A percentile compares a stretch with the other conserved stretches of the same genome.
Evolutionary conservation across 2,888 invertebrate species (phyloP).

Genomic region (Ochlodes sylvanus): DNA sequence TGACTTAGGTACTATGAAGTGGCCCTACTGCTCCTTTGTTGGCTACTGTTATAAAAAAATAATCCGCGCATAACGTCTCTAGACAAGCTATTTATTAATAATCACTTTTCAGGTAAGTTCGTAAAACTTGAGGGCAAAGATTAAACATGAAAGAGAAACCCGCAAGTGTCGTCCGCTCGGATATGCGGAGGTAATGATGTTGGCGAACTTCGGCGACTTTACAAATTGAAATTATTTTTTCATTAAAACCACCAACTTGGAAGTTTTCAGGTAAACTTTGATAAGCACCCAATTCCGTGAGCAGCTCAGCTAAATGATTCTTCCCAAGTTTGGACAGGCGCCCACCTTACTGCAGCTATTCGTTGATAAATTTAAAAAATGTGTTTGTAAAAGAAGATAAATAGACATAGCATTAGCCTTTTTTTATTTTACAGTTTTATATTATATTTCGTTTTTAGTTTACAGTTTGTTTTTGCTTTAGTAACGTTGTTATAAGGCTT

Average conservation of each 20-base stretch:
- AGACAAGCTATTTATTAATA: constrained; percentile 1
- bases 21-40: no score
- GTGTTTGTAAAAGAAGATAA: no score
- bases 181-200: constrained; percentile 76
- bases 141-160: constrained; percentile 31
- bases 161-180: constrained; percentile 65
- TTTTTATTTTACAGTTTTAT: no score
- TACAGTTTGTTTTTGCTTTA: no score
- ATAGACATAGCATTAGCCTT: no score
- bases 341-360: neutral
- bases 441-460: no score
- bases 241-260: constrained; percentile 75
- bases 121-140: constrained; percentile 19
- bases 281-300: constrained; percentile 68
- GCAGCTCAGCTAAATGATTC: constrained; percentile 64
- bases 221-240: constrained; percentile 84
- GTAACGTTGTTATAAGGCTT: no score
- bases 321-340: constrained; percentile 51
- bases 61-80: neutral
- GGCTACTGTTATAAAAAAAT: neutral
- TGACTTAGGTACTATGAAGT: no score
- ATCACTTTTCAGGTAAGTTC: constrained; percentile 28
- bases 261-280: constrained; percentile 74
- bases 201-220: constrained; percentile 60
- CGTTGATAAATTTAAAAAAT: neutral